Evolutionary conservation across 2,113 vertebrate species (phyloP), one percentile per base, ranked within the genome.

Genomic region (Illadopsis cleaveri): DNA sequence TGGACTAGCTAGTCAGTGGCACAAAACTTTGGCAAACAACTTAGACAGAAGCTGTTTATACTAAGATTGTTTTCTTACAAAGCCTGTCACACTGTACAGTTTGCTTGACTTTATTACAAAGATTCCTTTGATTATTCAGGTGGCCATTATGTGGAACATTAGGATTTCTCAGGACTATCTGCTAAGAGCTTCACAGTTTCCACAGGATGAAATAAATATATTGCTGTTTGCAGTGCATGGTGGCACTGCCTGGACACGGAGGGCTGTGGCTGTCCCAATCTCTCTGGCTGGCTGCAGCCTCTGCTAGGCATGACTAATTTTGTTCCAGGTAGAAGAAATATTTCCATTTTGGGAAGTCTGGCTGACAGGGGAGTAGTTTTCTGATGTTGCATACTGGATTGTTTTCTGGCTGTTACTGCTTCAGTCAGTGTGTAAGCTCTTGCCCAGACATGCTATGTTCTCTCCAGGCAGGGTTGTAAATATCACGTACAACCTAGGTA

Each of bases 181-280:
- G 40, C 42, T 35, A 51, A 48, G 60, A 65, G 33, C 44, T 84
- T 56, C 70, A 16, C n/a, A 35, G 14, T 58, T 85, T 50, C 56
- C 30, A 8, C 23, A 21, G 38, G 47, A 35, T 33, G 70, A 19
- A 8, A 3, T 13, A 2, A 24, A 8, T 10, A 4, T 15, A 2
- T 33, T 51, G 81, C 62, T 72, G 31, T 40, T 73, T 25, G 40
- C 14, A 17, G 7, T 45, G 61, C 21, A 3, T 10, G 12, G 16
- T 21, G 44, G 18, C 28, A 66, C 57, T 76, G 20, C 53, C 21
- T 12, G 31, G 15, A 4, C 16, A 2, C 31, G 1, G 20, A 20
- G 12, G 10, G 28, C 83, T 2, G 0, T 23, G 57, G 13, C 75
- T 60, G 28, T 51, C 33, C 38, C n/a, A 3, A 0, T 11, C 0